phyloP scores from a whole-genome alignment of 1,140 invertebrate species.

The Cryptotermes secundus region DNA sequence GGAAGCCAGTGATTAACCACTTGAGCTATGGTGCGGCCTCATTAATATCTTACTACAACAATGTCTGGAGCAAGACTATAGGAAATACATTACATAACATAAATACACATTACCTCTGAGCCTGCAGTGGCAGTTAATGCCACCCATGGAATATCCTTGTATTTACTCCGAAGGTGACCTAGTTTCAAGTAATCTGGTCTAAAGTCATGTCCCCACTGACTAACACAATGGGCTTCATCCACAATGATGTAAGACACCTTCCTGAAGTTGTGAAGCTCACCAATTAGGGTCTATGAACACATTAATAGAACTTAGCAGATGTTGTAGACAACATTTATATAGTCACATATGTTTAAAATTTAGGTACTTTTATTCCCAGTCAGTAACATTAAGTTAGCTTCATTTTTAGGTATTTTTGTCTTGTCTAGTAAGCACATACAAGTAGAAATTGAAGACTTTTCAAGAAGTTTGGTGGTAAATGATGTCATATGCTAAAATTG shows the following conservation, averaged over 20 bases:
- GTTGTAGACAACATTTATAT: too few relatives aligned
- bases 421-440: too few relatives aligned
- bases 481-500: too few relatives aligned
- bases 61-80: neutral
- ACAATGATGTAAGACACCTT: slow-evolving; percentile 68
- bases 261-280: slow-evolving; percentile 51
- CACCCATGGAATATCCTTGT: slow-evolving; percentile 74
- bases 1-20: too few relatives aligned
- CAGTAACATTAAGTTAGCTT: too few relatives aligned
- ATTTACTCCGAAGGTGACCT: slow-evolving; percentile 67
- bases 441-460: too few relatives aligned
- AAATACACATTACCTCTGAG: slow-evolving; percentile 40
- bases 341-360: too few relatives aligned
- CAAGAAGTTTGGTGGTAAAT: too few relatives aligned
- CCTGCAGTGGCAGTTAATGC: slow-evolving; percentile 93
- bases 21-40: too few relatives aligned
- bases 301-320: too few relatives aligned
- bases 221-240: slow-evolving; percentile 98
- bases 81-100: slow-evolving; percentile 33
- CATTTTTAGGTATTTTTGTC: too few relatives aligned
- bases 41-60: neutral
- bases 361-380: too few relatives aligned
- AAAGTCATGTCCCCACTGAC: slow-evolving; percentile 98
- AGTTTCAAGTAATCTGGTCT: slow-evolving; percentile 91
- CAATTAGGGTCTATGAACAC: slow-evolving; percentile 44